Evolutionary conservation across 2,888 invertebrate genomes (phyloP).

Genomic region (Geophilus truncorum): DNA sequence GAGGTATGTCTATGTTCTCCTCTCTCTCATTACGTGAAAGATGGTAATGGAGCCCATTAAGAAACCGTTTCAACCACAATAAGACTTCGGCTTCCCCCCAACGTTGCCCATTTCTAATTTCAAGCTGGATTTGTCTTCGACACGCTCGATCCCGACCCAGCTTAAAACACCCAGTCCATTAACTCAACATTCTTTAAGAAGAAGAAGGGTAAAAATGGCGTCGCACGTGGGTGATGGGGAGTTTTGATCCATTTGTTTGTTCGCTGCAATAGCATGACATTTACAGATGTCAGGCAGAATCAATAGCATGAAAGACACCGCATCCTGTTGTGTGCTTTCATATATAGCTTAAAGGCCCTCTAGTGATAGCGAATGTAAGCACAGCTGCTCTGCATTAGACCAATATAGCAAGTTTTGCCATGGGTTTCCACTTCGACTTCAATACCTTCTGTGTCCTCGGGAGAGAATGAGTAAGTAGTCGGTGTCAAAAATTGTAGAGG

Average conservation of each 20-base stretch:
- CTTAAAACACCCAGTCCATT: constrained; percentile 16
- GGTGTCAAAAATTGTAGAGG: constrained; percentile 27
- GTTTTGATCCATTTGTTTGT: constrained; percentile 12
- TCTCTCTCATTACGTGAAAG: constrained; percentile 24
- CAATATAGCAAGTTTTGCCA: constrained; percentile 18
- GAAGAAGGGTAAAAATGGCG: too few species aligned
- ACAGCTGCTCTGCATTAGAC: constrained; percentile 33
- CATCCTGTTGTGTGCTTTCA: constrained; percentile 25
- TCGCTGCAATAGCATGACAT: constrained; percentile 34
- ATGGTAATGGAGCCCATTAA: constrained; percentile 24
- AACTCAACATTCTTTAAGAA: neutral
- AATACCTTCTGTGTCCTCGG: constrained; percentile 32
- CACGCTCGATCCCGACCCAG: neutral
- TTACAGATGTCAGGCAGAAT: constrained; percentile 37
- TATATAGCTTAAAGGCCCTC: constrained; percentile 27
- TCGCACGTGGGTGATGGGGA: too few species aligned
- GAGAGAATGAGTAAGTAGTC: constrained; percentile 23
- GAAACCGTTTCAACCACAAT: constrained; percentile 15
- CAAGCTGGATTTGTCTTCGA: constrained; percentile 13
- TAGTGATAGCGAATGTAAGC: neutral
- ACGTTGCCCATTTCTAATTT: constrained; percentile 12
- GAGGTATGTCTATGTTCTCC: neutral
- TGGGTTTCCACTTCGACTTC: constrained; percentile 12
- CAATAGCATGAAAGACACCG: constrained; percentile 35
- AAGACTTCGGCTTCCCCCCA: neutral